phyloP scores from a whole-genome alignment of 1,140 invertebrate genomes.

The Anthonomus grandis region DNA sequence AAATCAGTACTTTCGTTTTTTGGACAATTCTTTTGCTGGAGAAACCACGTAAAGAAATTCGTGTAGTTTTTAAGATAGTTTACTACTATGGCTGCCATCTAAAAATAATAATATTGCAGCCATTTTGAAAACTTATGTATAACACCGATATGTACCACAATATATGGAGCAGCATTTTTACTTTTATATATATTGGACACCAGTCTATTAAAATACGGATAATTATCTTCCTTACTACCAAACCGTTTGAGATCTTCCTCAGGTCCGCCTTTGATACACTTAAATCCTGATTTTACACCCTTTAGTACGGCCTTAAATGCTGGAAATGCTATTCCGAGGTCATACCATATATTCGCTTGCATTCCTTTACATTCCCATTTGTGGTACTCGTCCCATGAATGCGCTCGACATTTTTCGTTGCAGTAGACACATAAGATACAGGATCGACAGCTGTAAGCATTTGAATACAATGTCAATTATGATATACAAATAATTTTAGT shows the following conservation, averaged over 20 bases:
- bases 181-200: conserved; percentile 43
- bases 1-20: conserved; percentile 49
- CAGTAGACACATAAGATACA: conserved; percentile 69
- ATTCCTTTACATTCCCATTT: conserved; percentile 70
- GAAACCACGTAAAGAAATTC: conserved; percentile 50
- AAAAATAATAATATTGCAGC: conserved; percentile 41
- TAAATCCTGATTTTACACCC: conserved; percentile 46
- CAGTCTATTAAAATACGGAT: conserved; percentile 50
- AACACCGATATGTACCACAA: conserved; percentile 32
- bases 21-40: conserved; percentile 31
- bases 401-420: conserved; percentile 56
- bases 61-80: conserved; percentile 55
- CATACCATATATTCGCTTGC: conserved; percentile 58
- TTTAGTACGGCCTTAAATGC: conserved; percentile 63
- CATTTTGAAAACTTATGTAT: conserved; percentile 8
- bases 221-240: conserved; percentile 46
- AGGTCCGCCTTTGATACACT: conserved; percentile 44
- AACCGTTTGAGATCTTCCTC: conserved; percentile 50
- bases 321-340: conserved; percentile 74
- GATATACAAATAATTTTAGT: too few species aligned
- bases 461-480: too few species aligned
- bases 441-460: conserved; percentile 58
- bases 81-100: conserved; percentile 60
- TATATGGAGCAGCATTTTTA: conserved; percentile 34
- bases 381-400: conserved; percentile 63